Evolutionary conservation across 2,797 vertebrate genomes (phyloP).

Genomic region (Ataeniobius toweri): DNA sequence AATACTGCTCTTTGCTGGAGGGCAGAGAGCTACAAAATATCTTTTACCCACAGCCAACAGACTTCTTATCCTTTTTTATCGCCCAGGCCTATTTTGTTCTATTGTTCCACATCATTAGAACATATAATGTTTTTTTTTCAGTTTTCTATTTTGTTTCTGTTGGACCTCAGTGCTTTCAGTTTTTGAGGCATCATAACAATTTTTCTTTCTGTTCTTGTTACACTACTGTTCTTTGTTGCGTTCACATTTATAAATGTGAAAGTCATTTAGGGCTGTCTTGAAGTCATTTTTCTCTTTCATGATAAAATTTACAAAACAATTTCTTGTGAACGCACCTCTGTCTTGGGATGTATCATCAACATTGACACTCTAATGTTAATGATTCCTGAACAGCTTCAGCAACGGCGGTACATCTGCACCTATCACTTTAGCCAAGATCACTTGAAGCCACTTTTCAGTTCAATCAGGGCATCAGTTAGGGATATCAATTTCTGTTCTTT

Average conservation of each 20-base stretch:
- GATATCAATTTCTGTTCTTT: not conserved
- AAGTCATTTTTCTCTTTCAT: not conserved
- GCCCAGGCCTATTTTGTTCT: no score
- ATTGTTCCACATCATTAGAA: no score
- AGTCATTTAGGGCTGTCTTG: not conserved
- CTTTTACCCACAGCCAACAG: no score
- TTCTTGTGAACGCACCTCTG: constrained; percentile 5
- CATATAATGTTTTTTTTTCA: not conserved
- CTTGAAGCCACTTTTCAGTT: constrained; percentile 1
- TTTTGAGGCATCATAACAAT: not conserved
- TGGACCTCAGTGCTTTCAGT: not conserved
- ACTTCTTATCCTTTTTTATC: not conserved
- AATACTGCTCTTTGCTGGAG: no score
- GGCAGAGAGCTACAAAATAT: no score
- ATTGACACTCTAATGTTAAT: not conserved
- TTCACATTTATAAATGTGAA: not conserved
- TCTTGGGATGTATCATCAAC: not conserved
- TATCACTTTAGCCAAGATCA: constrained; percentile 3
- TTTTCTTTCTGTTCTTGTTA: not conserved
- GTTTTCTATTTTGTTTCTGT: not conserved
- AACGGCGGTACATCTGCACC: not conserved
- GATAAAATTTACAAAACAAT: not conserved
- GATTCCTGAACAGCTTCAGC: not conserved
- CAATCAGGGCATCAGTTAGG: not conserved
- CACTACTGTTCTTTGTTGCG: not conserved